phyloP scores from a whole-genome alignment of 37 sponge, comb jelly and placozoan genomes.

The Geodia barretti region DNA sequence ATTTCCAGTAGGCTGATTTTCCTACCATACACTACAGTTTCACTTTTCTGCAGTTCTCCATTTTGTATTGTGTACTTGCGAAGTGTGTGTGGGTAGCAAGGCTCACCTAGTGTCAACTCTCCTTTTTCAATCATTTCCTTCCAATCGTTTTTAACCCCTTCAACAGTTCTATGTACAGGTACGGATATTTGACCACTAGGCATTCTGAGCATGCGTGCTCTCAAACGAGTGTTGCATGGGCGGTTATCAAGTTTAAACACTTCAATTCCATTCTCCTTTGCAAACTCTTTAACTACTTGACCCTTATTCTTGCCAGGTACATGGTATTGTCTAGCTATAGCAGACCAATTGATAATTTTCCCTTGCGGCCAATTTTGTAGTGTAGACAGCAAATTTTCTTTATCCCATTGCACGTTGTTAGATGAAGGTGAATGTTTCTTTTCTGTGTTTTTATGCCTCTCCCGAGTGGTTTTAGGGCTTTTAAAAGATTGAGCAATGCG shows the following conservation, averaged over 20 bases:
- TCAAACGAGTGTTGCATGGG: not conserved
- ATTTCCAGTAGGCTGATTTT: conserved; percentile 40
- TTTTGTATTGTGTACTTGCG: conserved; percentile 3
- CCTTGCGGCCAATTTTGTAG: conserved; percentile 17
- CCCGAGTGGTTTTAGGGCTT: conserved; percentile 7
- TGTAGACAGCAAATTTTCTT: conserved; percentile 1
- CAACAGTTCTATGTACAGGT: conserved; percentile 7
- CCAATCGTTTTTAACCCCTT: conserved; percentile 11
- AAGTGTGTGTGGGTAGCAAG: conserved; percentile 27
- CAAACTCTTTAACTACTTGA: conserved; percentile 28
- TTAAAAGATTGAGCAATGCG: conserved; percentile 12
- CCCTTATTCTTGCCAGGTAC: conserved; percentile 22
- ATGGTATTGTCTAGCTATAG: conserved; percentile 6
- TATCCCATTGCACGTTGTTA: conserved; percentile 40
- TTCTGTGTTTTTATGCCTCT: not conserved
- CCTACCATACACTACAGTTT: conserved; percentile 27
- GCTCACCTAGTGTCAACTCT: conserved; percentile 25
- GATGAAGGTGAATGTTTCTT: conserved; percentile 30
- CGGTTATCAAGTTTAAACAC: conserved; percentile 14
- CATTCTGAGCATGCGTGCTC: conserved; percentile 8
- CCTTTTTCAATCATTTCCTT: conserved; percentile 25
- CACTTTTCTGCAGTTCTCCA: conserved; percentile 2
- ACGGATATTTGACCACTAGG: conserved; percentile 15
- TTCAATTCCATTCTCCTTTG: conserved; percentile 17
- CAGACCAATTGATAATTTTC: conserved; percentile 17